These are phyloP conservation scores for Chaunax sp. DNA, from an alignment of 2,797 vertebrate genomes.

Conservation along the genomic window DNA sequence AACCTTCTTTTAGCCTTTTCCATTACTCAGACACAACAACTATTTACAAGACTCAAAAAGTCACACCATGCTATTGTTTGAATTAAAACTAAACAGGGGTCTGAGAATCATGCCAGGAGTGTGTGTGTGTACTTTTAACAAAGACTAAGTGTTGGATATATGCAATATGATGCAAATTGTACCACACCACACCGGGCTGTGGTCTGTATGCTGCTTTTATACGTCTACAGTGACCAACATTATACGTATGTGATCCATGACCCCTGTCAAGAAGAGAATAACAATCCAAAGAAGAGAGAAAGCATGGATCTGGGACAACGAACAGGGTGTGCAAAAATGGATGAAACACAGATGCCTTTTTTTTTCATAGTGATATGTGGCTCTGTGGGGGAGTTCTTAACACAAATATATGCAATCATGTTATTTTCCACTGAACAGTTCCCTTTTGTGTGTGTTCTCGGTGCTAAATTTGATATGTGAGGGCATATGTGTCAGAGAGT, in stretches of 20 bases:
- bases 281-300: conserved; percentile 15
- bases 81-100: conserved; percentile 11
- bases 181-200: conserved; percentile 29
- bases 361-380: not conserved
- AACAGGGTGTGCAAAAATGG: conserved; percentile 8
- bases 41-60: conserved; percentile 11
- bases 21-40: conserved; percentile 22
- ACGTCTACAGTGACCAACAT: conserved; percentile 52
- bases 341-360: not conserved
- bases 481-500: not conserved
- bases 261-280: conserved; percentile 37
- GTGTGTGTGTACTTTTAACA: not conserved
- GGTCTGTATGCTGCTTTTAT: conserved; percentile 52
- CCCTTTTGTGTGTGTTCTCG: not conserved
- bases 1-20: conserved; percentile 9
- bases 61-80: not conserved
- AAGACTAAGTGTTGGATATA: conserved; percentile 29
- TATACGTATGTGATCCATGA: conserved; percentile 59
- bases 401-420: too few relatives aligned
- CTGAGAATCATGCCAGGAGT: conserved; percentile 3
- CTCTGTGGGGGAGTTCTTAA: too few relatives aligned
- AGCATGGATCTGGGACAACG: not conserved
- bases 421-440: not conserved
- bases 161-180: conserved; percentile 16
- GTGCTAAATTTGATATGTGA: not conserved